Evolutionary conservation across 2,888 invertebrate genomes (phyloP), one percentile per base, ranked within the genome.

Genomic region (Aspidiotus rigidus): DNA sequence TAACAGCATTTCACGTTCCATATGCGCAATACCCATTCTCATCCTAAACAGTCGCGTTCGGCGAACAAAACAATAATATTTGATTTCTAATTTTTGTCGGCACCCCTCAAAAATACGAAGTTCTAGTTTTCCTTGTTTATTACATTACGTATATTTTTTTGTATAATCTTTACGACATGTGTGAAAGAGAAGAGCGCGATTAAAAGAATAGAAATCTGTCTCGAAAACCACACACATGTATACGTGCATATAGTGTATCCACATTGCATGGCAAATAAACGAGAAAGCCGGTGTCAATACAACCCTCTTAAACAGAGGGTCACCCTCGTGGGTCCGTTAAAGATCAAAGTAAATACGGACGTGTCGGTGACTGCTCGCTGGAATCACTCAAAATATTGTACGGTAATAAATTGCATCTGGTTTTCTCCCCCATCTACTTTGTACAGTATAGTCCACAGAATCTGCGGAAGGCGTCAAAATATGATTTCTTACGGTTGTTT

Each of bases 321-420:
- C 59, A 59, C 59, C 59, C 59, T 59, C 59, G 59, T 59, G 59
- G 28, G 28, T 59, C 15, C 39, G 42, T 54, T 61, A 44, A 28
- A 49, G 40, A 60, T 61, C 59, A 40, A 44, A 66, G 66, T 66
- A 66, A 66, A 66, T 66, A 66, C 59, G 66, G 57, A 60, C 66
- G 66, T 66, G 66, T 66, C 66, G 66, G 57, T 60, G 66, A 57
- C 49, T 66, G 66, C 56, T 66, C 59, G 59, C 66, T 44, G 66
- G 66, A 66, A 66, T 66, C 66, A 66, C 66, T 66, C 66, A 57
- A 66, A 28, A 66, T 59, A 57, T 57, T 15, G 59, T 59, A 59
- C 44, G 66, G 66, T 66, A 66, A 66, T 66, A 66, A 66, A 66
- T 66, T 60, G 66, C 66, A 66, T 66, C 66, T 66, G 66, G 44